Evolutionary conservation across 2,113 vertebrate species (phyloP).

Genomic region (Strix aluco): DNA sequence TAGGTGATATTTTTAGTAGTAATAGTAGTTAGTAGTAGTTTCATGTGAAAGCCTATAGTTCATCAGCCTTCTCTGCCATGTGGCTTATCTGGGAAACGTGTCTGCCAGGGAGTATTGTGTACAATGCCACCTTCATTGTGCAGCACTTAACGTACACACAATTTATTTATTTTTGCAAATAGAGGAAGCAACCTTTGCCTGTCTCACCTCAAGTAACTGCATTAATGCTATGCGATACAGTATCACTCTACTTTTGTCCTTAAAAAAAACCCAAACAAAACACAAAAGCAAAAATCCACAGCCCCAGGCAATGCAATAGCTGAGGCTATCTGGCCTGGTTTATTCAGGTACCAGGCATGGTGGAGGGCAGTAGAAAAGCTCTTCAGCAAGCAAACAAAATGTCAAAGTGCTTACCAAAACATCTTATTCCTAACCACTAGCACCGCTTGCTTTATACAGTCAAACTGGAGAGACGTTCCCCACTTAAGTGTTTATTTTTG

Average conservation of each 20-base stretch:
- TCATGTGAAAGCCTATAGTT: background rate
- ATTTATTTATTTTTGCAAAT: background rate
- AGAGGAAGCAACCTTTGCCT: background rate
- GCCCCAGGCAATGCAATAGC: background rate
- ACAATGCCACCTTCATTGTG: background rate
- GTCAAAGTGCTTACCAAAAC: background rate
- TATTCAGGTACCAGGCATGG: background rate
- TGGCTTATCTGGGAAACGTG: slow-evolving; percentile 10
- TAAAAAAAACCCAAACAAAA: background rate
- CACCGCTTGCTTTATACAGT: background rate
- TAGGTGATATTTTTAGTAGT: background rate
- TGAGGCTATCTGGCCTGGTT: background rate
- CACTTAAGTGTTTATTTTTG: background rate
- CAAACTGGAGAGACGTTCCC: background rate
- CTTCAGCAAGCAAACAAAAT: background rate
- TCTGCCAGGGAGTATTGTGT: background rate
- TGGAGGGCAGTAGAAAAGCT: background rate
- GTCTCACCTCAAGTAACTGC: background rate
- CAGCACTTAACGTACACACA: background rate
- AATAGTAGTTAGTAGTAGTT: background rate
- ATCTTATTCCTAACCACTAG: background rate
- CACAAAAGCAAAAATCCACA: background rate
- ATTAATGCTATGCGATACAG: background rate
- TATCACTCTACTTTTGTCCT: background rate
- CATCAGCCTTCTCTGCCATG: background rate